A percentile compares a stretch with the other conserved stretches of the same genome.
These are phyloP conservation scores for Calonectris borealis DNA, from an alignment of 2,113 vertebrate genomes.

Conservation along the genomic window DNA sequence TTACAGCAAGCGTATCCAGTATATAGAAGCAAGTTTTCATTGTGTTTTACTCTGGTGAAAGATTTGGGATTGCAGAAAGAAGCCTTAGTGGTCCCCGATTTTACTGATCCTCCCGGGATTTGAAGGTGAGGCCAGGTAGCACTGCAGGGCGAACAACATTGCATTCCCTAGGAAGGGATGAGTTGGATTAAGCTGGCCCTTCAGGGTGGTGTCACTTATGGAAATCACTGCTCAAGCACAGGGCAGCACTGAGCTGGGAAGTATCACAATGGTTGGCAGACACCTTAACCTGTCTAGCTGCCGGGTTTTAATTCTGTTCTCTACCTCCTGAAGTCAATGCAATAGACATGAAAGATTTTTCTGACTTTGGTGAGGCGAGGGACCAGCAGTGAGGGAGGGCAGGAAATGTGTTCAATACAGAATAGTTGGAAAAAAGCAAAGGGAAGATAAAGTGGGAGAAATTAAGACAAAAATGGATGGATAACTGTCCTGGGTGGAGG, in stretches of 20 bases:
- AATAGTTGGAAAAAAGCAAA: neutral
- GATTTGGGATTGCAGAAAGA: neutral
- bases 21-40: neutral
- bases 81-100: rapidly evolving
- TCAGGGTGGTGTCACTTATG: neutral
- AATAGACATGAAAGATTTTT: neutral
- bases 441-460: slow-evolving; percentile 1
- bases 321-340: neutral
- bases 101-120: neutral
- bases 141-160: neutral
- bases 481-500: neutral
- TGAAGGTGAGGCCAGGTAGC: neutral
- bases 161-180: neutral
- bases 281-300: neutral
- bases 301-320: neutral
- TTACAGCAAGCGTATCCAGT: neutral
- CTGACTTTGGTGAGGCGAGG: neutral
- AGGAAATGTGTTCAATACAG: neutral
- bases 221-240: neutral
- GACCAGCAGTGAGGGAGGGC: neutral
- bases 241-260: neutral
- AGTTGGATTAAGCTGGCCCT: neutral
- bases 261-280: neutral
- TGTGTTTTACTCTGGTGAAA: neutral
- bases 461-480: neutral